Base-by-base conservation (phyloP, 1,140 invertebrate species). In the Bombus sylvicola region DNA sequence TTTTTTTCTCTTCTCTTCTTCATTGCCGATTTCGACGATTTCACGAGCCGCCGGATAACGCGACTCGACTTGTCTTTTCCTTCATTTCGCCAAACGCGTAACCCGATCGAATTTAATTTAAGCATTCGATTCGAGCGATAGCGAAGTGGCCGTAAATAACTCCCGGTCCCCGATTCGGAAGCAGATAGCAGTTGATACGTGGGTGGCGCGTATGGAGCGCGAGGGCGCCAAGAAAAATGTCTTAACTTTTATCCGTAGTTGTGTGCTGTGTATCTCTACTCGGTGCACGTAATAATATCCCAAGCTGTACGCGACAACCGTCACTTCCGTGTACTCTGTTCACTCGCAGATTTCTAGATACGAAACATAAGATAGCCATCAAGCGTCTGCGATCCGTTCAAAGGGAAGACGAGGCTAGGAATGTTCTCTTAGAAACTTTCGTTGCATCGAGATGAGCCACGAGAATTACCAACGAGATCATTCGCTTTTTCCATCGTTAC, bases 321-420 rank as follows among this genome's bases (percentile, higher is more conserved):
- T 68, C 86, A 90, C 86, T 93, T 93, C 91, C 91, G 91, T 89
- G 81, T 89, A 86, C 83, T 34, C 90, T 87, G 91, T 89, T 75
- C 87, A 83, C 85, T 73, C 71, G 73, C 85, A 57, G 82, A 22
- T 76, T 73, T 66, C 68, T 28, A n/a, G 25, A 66, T 57, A 72
- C 28, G 15, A 62, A 47, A 43, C 5, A 15, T 39, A 8, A 85
- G 68, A 57, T 59, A 79, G 13, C n/a, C 53, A 39, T 28, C 22
- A 22, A 47, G 43, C 39, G 64, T 57, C 0, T 25, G 34, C 43
- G 25, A 74, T 74, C 18, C n/a, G 12, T 3, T 74, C 1, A 31
- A 74, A 74, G 10, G 4, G 25, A 37, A 28, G 10, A 28, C 37
- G 22, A 39, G 6, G 47, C 18, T 12, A 6, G 18, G 15, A 22